phyloP scores from a whole-genome alignment of 1,140 invertebrate species.

The Drosophila pallidifrons region DNA sequence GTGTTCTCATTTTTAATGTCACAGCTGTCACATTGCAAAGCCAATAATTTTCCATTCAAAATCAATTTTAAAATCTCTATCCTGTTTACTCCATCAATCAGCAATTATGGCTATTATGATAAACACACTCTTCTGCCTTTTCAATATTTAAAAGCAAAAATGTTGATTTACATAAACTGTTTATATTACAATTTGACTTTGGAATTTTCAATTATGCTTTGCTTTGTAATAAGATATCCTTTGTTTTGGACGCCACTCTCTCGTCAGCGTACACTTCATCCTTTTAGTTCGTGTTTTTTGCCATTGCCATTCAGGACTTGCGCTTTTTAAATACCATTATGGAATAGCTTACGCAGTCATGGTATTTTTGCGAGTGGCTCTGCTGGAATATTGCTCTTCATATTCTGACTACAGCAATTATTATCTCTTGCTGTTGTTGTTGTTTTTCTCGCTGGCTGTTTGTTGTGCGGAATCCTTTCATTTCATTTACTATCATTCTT shows the following conservation, averaged over 20 bases:
- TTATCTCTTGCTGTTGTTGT: neutral
- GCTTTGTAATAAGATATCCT: slow-evolving; percentile 3
- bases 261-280: neutral
- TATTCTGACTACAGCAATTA: neutral
- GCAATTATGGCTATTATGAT: too few relatives aligned
- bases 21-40: too few relatives aligned
- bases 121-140: too few relatives aligned
- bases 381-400: neutral
- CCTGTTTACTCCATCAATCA: too few relatives aligned
- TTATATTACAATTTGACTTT: slow-evolving; percentile 4
- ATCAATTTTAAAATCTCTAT: too few relatives aligned
- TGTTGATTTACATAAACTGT: neutral
- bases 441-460: neutral
- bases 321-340: slow-evolving; percentile 2
- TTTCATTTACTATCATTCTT: slow-evolving; percentile 5
- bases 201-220: slow-evolving; percentile 7
- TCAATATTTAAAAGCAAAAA: neutral
- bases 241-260: neutral
- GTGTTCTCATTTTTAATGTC: too few relatives aligned
- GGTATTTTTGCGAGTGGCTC: neutral
- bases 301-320: neutral
- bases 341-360: neutral
- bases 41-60: too few relatives aligned
- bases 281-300: too few relatives aligned
- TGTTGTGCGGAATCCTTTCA: neutral